These are phyloP conservation scores for Crenichthys baileyi DNA, from an alignment of 2,797 vertebrate species.

Conservation along the genomic window DNA sequence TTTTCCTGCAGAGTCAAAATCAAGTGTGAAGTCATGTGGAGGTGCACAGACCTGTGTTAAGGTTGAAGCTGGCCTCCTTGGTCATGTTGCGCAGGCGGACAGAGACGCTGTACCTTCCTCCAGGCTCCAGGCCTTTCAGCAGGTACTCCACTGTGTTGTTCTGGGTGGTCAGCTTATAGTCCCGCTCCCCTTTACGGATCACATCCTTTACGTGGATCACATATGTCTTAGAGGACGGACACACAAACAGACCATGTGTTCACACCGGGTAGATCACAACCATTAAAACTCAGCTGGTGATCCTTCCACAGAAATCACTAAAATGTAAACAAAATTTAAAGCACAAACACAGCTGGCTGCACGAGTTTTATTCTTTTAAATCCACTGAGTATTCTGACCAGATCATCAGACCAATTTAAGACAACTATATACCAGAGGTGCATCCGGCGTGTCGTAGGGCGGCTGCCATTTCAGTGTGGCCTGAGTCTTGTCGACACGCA, in stretches of 20 bases:
- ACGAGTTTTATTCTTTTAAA: not conserved
- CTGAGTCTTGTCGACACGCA: slow-evolving; percentile 85
- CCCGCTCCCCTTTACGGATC: slow-evolving; percentile 87
- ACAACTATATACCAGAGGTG: slow-evolving; percentile 82
- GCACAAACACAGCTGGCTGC: not conserved
- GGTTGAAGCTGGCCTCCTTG: slow-evolving; percentile 91
- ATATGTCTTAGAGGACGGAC: slow-evolving; percentile 80
- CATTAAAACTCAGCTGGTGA: not conserved
- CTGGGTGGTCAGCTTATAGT: slow-evolving; percentile 88
- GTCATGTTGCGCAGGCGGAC: slow-evolving; percentile 96
- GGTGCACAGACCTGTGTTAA: slow-evolving; percentile 84
- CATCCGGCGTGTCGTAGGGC: slow-evolving; percentile 88
- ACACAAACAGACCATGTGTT: not conserved
- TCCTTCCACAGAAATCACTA: not conserved
- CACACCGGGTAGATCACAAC: not conserved
- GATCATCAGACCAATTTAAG: not conserved
- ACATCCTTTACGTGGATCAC: slow-evolving; percentile 89
- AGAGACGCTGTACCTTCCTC: slow-evolving; percentile 91
- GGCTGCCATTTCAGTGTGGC: slow-evolving; percentile 95
- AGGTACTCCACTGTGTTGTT: slow-evolving; percentile 95
- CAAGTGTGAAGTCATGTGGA: too few relatives aligned
- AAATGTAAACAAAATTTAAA: not conserved
- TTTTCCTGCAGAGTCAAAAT: not conserved
- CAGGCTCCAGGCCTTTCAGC: slow-evolving; percentile 88
- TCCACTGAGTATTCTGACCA: too few relatives aligned